A percentile compares a stretch with the other conserved stretches of the same genome.
These are phyloP conservation scores for Galeopsomyia nigrocyanea DNA, from an alignment of 2,888 invertebrate genomes.

Conservation along the genomic window DNA sequence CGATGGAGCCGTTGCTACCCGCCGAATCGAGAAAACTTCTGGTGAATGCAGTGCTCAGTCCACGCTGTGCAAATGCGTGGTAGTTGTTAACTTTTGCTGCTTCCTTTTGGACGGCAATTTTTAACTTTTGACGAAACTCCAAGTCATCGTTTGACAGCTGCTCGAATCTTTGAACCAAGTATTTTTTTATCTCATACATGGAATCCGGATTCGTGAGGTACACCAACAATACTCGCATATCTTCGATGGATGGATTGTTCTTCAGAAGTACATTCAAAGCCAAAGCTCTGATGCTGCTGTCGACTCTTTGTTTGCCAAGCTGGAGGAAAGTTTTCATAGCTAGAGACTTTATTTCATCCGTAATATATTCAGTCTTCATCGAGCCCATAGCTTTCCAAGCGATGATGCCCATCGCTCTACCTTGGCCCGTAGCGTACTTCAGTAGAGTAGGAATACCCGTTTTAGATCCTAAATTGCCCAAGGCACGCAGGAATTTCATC, in stretches of 20 bases:
- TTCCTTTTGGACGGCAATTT: slow-evolving; percentile 66
- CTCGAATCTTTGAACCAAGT: slow-evolving; percentile 74
- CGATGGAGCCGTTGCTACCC: slow-evolving; percentile 76
- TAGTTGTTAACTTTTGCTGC: slow-evolving; percentile 76
- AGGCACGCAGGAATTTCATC: slow-evolving; percentile 75
- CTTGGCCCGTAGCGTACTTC: slow-evolving; percentile 71
- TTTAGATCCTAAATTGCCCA: slow-evolving; percentile 78
- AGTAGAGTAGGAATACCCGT: slow-evolving; percentile 75
- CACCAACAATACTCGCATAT: slow-evolving; percentile 71
- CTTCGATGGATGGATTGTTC: slow-evolving; percentile 71
- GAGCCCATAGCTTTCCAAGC: slow-evolving; percentile 78
- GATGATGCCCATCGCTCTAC: slow-evolving; percentile 73
- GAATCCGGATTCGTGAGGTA: slow-evolving; percentile 71
- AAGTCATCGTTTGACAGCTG: slow-evolving; percentile 73
- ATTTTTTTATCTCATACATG: slow-evolving; percentile 77
- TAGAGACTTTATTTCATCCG: slow-evolving; percentile 66
- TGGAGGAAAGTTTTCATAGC: slow-evolving; percentile 76
- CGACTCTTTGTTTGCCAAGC: slow-evolving; percentile 70
- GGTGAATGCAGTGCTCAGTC: slow-evolving; percentile 81
- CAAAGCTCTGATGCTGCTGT: slow-evolving; percentile 78
- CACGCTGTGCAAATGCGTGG: slow-evolving; percentile 77
- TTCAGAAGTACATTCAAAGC: slow-evolving; percentile 80
- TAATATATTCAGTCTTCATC: slow-evolving; percentile 67
- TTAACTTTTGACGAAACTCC: slow-evolving; percentile 66
- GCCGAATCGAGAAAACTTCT: slow-evolving; percentile 74